These are phyloP conservation scores for Paralichthys olivaceus DNA, from an alignment of 2,113 vertebrate species.

Conservation along the genomic window DNA sequence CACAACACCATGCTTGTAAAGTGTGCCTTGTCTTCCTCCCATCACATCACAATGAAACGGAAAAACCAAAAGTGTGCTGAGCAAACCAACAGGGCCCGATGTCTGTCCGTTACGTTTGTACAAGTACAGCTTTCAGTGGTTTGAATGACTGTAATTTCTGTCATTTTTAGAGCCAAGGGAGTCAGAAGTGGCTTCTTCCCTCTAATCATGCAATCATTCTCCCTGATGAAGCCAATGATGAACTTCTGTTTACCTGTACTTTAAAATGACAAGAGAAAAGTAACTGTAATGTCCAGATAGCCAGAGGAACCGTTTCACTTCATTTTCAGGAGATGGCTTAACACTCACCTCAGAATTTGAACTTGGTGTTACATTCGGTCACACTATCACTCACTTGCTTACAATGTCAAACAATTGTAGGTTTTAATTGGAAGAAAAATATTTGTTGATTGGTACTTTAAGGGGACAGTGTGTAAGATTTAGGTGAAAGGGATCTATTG, in stretches of 20 bases:
- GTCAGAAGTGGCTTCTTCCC: constrained; percentile 49
- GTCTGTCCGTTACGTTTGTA: constrained; percentile 51
- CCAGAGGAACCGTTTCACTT: neutral
- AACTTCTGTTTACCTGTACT: constrained; percentile 37
- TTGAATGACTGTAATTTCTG: constrained; percentile 65
- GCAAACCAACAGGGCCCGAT: constrained; percentile 8
- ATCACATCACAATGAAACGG: neutral
- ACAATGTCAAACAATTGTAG: neutral
- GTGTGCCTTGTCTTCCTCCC: neutral
- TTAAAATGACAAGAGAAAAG: constrained; percentile 42
- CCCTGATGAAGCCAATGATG: constrained; percentile 41
- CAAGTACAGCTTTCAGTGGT: constrained; percentile 52
- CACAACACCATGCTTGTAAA: neutral
- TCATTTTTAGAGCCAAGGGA: constrained; percentile 36
- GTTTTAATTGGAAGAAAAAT: neutral
- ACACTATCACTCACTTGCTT: neutral
- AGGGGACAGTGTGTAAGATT: too few relatives aligned
- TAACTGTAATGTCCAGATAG: constrained; percentile 35
- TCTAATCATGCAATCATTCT: constrained; percentile 31
- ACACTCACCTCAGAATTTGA: too few relatives aligned
- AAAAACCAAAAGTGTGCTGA: neutral
- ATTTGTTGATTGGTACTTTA: neutral
- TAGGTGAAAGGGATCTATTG: too few relatives aligned
- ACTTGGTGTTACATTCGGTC: neutral
- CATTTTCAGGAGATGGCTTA: too few relatives aligned